Percentiles rank a stretch among this genome's conserved stretches.
phyloP scores from a whole-genome alignment of 53 echinoderm and acorn worm genomes.

The Arbacia lixula region DNA sequence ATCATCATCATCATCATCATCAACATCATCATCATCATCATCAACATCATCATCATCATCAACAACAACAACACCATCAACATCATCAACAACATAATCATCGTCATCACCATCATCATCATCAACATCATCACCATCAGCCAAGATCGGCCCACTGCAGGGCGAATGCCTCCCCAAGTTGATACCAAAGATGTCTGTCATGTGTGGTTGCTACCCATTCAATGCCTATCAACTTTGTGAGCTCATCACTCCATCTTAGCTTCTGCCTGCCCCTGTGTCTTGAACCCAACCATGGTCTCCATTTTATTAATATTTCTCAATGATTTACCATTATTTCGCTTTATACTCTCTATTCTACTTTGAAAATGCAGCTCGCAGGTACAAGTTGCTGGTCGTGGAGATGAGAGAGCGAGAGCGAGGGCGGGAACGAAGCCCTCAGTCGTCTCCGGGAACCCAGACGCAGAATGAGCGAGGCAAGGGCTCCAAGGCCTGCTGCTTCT shows the following conservation, averaged over 20 bases:
- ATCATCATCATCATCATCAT: slow-evolving; percentile 56
- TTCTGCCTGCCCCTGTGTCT: too few relatives aligned
- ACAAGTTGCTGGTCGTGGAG: slow-evolving; percentile 71
- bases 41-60: slow-evolving; percentile 36
- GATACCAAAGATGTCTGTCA: too few relatives aligned
- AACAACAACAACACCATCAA: not conserved
- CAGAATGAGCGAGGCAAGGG: slow-evolving; percentile 62
- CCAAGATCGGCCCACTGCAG: too few relatives aligned
- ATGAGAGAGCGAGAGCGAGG: slow-evolving; percentile 65
- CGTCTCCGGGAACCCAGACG: slow-evolving; percentile 33
- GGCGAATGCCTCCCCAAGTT: too few relatives aligned
- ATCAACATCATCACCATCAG: not conserved
- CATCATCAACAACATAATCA: too few relatives aligned
- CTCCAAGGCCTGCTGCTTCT: slow-evolving; percentile 97
- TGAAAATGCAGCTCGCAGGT: slow-evolving; percentile 56
- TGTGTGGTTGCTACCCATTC: too few relatives aligned
- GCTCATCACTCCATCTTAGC: too few relatives aligned
- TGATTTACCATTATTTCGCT: not conserved
- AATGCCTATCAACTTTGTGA: too few relatives aligned
- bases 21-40: slow-evolving; percentile 43
- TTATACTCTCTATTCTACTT: not conserved
- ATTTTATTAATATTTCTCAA: too few relatives aligned
- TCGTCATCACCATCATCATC: too few relatives aligned
- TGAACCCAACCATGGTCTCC: too few relatives aligned
- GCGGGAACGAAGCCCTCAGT: slow-evolving; percentile 51